These are phyloP conservation scores for Bursaphelenchus mucronatus DNA, from an alignment of 1,140 invertebrate genomes.

Conservation along the genomic window DNA sequence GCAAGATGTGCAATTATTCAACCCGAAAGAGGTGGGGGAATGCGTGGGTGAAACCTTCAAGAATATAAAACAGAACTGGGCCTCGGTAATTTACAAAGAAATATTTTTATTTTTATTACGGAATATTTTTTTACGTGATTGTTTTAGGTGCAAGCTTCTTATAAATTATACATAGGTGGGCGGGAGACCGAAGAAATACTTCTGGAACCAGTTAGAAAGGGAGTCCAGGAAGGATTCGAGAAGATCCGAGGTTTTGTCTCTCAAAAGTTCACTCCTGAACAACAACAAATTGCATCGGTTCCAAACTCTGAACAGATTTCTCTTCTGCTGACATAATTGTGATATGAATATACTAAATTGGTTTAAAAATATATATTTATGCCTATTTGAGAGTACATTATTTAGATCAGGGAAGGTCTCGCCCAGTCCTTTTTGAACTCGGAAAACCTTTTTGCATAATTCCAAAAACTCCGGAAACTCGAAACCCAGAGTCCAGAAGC, in stretches of 20 bases:
- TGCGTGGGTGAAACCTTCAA: slow-evolving; percentile 42
- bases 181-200: slow-evolving; percentile 57
- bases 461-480: too few species aligned
- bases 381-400: background rate
- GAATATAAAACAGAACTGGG: slow-evolving; percentile 49
- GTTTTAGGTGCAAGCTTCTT: slow-evolving; percentile 48
- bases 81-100: slow-evolving; percentile 31
- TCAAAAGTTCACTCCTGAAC: slow-evolving; percentile 47
- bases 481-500: too few species aligned
- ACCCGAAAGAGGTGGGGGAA: slow-evolving; percentile 46
- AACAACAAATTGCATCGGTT: slow-evolving; percentile 48
- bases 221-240: slow-evolving; percentile 43
- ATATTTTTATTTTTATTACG: slow-evolving; percentile 11
- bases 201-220: slow-evolving; percentile 51
- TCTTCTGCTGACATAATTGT: slow-evolving; percentile 45
- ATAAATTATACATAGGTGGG: slow-evolving; percentile 54
- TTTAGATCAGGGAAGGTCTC: too few species aligned
- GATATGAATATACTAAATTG: slow-evolving; percentile 1
- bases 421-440: too few species aligned
- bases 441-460: too few species aligned
- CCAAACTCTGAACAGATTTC: slow-evolving; percentile 57
- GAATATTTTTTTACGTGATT: background rate
- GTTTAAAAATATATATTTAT: background rate
- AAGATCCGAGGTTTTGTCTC: slow-evolving; percentile 41
- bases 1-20: slow-evolving; percentile 4